Conservation (phyloP, 2,113 vertebrate species). For the Paradoxurus hermaphroditus region DNA sequence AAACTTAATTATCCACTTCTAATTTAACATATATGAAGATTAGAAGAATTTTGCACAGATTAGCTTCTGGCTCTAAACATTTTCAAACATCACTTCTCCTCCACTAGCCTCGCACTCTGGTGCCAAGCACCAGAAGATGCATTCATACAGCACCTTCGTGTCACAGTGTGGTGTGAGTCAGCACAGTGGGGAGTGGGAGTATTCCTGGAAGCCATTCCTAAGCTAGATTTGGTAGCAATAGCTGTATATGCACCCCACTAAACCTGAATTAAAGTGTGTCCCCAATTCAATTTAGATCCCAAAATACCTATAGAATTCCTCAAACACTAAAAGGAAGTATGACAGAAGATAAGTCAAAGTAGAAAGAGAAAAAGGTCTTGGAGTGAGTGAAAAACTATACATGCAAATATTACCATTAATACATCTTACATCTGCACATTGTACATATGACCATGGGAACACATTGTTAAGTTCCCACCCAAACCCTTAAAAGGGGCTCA, state of each 20-base stretch:
- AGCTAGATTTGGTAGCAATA: neutral
- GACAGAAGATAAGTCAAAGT: neutral
- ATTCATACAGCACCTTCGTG: neutral
- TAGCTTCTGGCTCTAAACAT: neutral
- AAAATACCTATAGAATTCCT: neutral
- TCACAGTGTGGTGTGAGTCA: neutral
- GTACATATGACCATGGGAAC: neutral
- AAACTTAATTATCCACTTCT: neutral
- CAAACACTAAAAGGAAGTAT: neutral
- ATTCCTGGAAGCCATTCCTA: conserved; percentile 6
- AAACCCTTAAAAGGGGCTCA: neutral
- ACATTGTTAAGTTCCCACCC: neutral
- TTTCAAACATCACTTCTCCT: neutral
- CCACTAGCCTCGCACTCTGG: neutral
- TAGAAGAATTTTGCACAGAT: neutral
- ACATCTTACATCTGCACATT: neutral
- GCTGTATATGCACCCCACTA: neutral
- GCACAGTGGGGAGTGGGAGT: neutral
- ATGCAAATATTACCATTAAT: neutral
- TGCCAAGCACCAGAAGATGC: neutral
- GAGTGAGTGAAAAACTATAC: neutral
- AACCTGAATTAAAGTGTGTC: neutral
- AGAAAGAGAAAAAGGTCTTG: neutral
- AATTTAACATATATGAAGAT: neutral
- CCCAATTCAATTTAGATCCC: neutral